Base-by-base conservation (phyloP, 2,888 invertebrate genomes). In the Oscheius myriophilus region DNA sequence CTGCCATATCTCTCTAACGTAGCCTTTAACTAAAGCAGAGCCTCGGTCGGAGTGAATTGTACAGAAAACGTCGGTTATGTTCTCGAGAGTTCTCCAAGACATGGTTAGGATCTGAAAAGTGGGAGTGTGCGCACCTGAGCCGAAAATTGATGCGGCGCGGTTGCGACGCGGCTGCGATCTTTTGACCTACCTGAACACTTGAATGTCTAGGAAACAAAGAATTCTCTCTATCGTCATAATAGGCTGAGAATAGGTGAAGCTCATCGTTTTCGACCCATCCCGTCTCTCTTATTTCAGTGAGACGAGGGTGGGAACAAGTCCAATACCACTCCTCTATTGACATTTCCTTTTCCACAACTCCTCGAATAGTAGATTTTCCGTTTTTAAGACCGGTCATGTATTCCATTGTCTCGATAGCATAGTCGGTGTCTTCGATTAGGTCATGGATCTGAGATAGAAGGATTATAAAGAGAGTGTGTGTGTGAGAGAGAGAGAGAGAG, bases 1-100 rank as follows among this genome's bases (percentile, higher is more conserved):
- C 58, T 86, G 83, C 86, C 86, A 86, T 18, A 86, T 84, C 64
- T 83, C 77, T n/a, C 84, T 71, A 7, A 80, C 62, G 46, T 71
- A 75, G 1, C 82, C 85, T 57, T 70, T 61, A 1, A 80, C 79
- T 11, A 73, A 66, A 14, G 70, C 46, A 33, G 72, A 67, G 16
- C 57, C 62, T 18, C 57, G 23, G 2, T n/a, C 11, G 1, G 65
- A 57, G 46, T 69, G 71, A 6, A 81, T 67, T 45, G 77, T 75
- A 53, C 80, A 81, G 65, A 67, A 80, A 2, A 76, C 65, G 11
- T 52, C 18, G 1, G 72, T 55, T 23, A 58, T 46, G 16, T 66
- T 67, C 54, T 76, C 75, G 18, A 74, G 67, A 6, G 67, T 59
- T 33, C 75, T 70, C 51, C 71, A 74, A 1, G 71, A 70, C 75